Percentiles rank a stretch among this genome's conserved stretches.
phyloP scores from a whole-genome alignment of 2,113 vertebrate species.

The Callipepla squamata region DNA sequence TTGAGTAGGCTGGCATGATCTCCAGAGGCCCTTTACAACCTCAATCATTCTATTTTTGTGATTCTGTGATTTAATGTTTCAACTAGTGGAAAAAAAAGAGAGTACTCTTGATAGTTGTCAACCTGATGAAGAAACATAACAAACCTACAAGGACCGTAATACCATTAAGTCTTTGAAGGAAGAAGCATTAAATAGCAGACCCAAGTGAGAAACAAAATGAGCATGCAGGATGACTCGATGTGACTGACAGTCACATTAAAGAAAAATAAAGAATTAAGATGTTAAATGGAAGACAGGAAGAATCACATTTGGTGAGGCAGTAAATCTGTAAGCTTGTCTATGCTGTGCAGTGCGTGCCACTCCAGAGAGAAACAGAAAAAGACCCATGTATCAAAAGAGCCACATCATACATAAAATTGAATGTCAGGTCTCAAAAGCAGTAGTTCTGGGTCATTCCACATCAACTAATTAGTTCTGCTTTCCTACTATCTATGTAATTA shows the following conservation, averaged over 20 bases:
- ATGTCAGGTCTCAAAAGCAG: neutral
- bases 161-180: neutral
- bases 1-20: neutral
- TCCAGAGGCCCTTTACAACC: neutral
- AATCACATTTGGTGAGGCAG: neutral
- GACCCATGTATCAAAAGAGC: neutral
- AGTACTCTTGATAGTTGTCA: too few relatives aligned
- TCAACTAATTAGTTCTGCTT: neutral
- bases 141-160: neutral
- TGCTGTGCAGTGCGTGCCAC: neutral
- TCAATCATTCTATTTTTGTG: neutral
- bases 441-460: neutral
- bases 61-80: neutral
- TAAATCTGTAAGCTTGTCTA: neutral
- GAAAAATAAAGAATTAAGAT: neutral
- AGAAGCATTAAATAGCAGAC: neutral
- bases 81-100: neutral
- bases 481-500: neutral
- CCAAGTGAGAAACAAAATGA: neutral
- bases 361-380: neutral
- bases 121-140: neutral
- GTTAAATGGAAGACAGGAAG: neutral
- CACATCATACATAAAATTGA: neutral
- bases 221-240: fast-evolving
- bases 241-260: neutral